Evolutionary conservation across 2,113 vertebrate genomes (phyloP).

Genomic region (Thalassoma bifasciatum): DNA sequence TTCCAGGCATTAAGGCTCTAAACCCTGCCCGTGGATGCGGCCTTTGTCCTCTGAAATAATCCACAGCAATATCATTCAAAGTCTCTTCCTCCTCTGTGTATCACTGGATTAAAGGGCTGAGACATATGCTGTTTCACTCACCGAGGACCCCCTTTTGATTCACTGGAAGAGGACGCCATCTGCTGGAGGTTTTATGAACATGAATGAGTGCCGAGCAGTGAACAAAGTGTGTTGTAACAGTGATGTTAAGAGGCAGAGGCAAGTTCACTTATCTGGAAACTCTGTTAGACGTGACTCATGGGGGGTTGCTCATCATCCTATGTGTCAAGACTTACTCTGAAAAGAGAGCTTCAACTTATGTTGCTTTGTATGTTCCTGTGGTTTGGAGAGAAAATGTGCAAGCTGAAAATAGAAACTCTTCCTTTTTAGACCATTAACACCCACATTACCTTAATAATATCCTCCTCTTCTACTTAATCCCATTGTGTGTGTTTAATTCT

Average conservation of each 20-base stretch:
- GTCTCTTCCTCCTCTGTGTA: constrained; percentile 29
- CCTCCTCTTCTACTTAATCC: constrained; percentile 5
- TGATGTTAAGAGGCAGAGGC: constrained; percentile 42
- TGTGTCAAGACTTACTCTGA: constrained; percentile 5
- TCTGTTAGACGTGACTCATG: constrained; percentile 46
- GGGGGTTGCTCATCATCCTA: constrained; percentile 3
- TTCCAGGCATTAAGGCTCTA: neutral
- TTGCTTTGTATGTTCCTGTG: constrained; percentile 16
- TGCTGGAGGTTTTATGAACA: constrained; percentile 59
- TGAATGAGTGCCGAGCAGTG: neutral
- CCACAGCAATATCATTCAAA: constrained; percentile 29
- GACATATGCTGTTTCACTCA: constrained; percentile 23
- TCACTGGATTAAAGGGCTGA: constrained; percentile 44
- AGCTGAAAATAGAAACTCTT: neutral
- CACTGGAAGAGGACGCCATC: constrained; percentile 66
- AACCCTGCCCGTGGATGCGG: neutral
- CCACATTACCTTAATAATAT: neutral
- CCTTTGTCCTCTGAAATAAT: constrained; percentile 29
- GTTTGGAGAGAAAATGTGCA: constrained; percentile 11
- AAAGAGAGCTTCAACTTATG: neutral
- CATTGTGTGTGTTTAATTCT: neutral
- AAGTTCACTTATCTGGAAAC: constrained; percentile 52
- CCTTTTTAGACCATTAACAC: constrained; percentile 5
- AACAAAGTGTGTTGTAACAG: constrained; percentile 31
- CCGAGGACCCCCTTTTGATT: constrained; percentile 36